These are phyloP conservation scores for Trematomus bernacchii DNA, from an alignment of 2,797 vertebrate genomes.

Conservation along the genomic window DNA sequence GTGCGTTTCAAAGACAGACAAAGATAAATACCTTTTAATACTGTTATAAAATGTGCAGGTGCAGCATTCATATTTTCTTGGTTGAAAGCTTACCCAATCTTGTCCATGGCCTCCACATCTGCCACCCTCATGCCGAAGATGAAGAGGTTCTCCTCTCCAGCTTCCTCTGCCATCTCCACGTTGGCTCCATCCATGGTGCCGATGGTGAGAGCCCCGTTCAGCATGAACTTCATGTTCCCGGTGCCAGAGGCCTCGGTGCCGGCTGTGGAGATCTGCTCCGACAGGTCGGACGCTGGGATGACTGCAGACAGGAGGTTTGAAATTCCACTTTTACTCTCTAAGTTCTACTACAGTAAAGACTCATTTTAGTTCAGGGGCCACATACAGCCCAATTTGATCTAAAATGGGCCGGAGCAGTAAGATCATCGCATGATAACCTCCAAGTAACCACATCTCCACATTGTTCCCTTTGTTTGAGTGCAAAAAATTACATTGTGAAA, in stretches of 20 bases:
- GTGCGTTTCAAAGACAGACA: no score
- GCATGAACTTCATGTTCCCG: constrained; percentile 97
- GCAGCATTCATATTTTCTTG: not conserved
- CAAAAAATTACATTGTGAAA: no score
- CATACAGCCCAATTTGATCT: no score
- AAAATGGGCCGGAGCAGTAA: no score
- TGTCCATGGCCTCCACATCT: constrained; percentile 90
- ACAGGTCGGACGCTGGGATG: constrained; percentile 91
- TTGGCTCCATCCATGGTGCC: constrained; percentile 96
- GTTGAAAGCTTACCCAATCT: constrained; percentile 79
- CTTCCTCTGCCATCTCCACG: constrained; percentile 95
- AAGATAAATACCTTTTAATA: no score
- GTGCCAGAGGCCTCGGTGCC: constrained; percentile 94
- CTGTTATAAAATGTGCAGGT: no score
- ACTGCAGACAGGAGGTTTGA: constrained; percentile 71
- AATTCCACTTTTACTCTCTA: not conserved
- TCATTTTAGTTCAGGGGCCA: no score
- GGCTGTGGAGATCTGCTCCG: constrained; percentile 93
- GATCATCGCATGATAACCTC: no score
- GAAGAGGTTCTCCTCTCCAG: constrained; percentile 91
- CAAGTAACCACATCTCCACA: no score
- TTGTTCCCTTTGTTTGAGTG: no score
- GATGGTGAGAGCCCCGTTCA: constrained; percentile 93
- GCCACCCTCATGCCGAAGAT: constrained; percentile 94
- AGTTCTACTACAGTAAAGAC: not conserved